These are phyloP conservation scores for Pogonomyrmex barbatus DNA, from an alignment of 1,140 invertebrate genomes.

Conservation along the genomic window DNA sequence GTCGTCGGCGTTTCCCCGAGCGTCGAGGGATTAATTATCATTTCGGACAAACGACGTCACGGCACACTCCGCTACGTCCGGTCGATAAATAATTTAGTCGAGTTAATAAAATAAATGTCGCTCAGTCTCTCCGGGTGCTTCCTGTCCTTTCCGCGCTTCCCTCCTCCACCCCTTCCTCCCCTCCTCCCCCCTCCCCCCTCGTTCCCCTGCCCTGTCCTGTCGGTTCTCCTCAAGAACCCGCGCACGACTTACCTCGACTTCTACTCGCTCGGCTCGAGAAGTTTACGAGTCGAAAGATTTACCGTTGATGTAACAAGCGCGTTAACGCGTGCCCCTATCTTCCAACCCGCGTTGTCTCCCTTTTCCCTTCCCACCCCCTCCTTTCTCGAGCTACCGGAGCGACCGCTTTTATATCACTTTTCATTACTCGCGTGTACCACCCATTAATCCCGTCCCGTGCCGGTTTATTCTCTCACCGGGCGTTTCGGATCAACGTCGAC, in stretches of 20 bases:
- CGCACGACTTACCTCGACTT: conserved; percentile 9
- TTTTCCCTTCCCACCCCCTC: neutral
- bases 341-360: too few relatives aligned
- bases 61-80: conserved; percentile 4
- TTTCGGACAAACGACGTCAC: conserved; percentile 31
- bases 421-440: conserved; percentile 28
- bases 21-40: conserved; percentile 67
- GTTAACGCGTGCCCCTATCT: neutral
- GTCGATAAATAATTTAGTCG: conserved; percentile 62
- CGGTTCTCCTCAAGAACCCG: conserved; percentile 6
- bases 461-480: neutral
- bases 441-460: neutral
- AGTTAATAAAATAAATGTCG: conserved; percentile 65
- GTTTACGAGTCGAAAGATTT: conserved; percentile 74
- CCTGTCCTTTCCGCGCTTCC: neutral
- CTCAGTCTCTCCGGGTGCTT: neutral
- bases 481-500: neutral
- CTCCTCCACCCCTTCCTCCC: too few relatives aligned
- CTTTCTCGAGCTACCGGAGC: conserved; percentile 9
- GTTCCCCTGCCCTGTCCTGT: conserved; percentile 10
- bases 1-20: conserved; percentile 4
- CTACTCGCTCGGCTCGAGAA: conserved; percentile 21
- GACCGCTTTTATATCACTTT: conserved; percentile 27
- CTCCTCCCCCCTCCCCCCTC: too few relatives aligned
- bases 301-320: conserved; percentile 69